These are phyloP conservation scores for Achroia grisella DNA, from an alignment of 1,140 invertebrate species.

Conservation along the genomic window DNA sequence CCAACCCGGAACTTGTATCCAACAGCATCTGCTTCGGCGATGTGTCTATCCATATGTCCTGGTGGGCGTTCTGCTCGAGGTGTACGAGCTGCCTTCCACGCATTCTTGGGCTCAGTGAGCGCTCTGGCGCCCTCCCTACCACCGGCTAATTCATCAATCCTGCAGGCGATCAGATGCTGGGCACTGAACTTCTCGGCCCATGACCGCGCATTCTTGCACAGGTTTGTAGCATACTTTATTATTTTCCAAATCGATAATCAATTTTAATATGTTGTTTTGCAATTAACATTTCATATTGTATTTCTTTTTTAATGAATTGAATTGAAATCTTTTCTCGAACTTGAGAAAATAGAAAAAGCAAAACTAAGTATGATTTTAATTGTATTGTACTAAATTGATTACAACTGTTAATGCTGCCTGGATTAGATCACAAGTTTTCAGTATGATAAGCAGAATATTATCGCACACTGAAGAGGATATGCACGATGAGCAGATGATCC, in stretches of 20 bases:
- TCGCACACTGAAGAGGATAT: constrained; percentile 91
- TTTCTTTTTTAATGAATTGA: too few relatives aligned
- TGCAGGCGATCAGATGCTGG: constrained; percentile 96
- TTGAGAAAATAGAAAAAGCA: too few relatives aligned
- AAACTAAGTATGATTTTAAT: too few relatives aligned
- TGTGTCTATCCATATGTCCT: constrained; percentile 47
- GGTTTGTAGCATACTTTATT: constrained; percentile 73
- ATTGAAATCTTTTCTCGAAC: too few relatives aligned
- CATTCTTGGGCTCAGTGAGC: constrained; percentile 91
- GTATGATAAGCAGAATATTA: constrained; percentile 96
- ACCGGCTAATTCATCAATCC: constrained; percentile 88
- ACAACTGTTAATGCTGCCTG: constrained; percentile 41
- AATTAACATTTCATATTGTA: too few relatives aligned
- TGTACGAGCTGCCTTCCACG: constrained; percentile 89
- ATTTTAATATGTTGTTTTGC: too few relatives aligned
- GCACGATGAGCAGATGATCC: constrained; percentile 75
- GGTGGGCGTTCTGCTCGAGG: constrained; percentile 41
- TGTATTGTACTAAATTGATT: neutral
- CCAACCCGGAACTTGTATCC: constrained; percentile 5
- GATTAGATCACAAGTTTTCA: constrained; percentile 90
- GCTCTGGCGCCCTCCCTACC: constrained; percentile 94
- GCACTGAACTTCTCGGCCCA: constrained; percentile 89
- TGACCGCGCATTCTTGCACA: constrained; percentile 95
- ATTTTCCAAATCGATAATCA: neutral
- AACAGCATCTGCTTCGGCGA: constrained; percentile 35